Percentiles rank a stretch among this genome's conserved stretches.
Evolutionary conservation across 2,797 vertebrate genomes (phyloP).

Genomic region (Salarias fasciatus): DNA sequence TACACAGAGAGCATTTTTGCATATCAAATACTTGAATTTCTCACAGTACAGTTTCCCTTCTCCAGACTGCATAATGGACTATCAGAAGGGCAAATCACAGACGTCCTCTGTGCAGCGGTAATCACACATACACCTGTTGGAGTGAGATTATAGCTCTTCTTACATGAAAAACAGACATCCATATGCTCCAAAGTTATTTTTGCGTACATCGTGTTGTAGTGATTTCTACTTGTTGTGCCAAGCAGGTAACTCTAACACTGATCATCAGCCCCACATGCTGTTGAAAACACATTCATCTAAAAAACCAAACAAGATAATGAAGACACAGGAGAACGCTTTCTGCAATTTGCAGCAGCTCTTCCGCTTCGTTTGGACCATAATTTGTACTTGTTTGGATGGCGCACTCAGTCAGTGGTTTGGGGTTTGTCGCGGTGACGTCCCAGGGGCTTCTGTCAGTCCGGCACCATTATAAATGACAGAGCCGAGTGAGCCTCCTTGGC

Average conservation of each 20-base stretch:
- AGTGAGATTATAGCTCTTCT: conserved; percentile 4
- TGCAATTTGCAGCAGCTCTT: conserved; percentile 66
- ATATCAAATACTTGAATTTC: conserved; percentile 47
- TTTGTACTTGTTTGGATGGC: conserved; percentile 73
- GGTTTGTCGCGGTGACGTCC: conserved; percentile 66
- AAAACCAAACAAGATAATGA: conserved; percentile 71
- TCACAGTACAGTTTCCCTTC: conserved; percentile 45
- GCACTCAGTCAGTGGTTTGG: conserved; percentile 69
- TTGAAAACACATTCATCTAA: conserved; percentile 58
- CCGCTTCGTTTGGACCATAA: conserved; percentile 66
- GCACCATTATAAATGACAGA: conserved; percentile 75
- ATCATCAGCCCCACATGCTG: conserved; percentile 34
- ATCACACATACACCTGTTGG: conserved; percentile 28
- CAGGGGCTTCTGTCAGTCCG: conserved; percentile 69
- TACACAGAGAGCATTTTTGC: conserved; percentile 47
- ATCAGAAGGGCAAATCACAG: conserved; percentile 15
- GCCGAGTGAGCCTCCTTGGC: conserved; percentile 69
- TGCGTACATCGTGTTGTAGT: conserved; percentile 5
- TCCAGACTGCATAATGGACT: conserved; percentile 16
- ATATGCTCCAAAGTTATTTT: conserved; percentile 3
- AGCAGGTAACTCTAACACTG: conserved; percentile 19
- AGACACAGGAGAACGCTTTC: conserved; percentile 59
- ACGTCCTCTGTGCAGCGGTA: conserved; percentile 27
- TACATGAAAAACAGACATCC: conserved; percentile 10
- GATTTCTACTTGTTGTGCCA: conserved; percentile 9